These are phyloP conservation scores for Noctilio leporinus DNA, from an alignment of 2,113 vertebrate species.

Conservation along the genomic window DNA sequence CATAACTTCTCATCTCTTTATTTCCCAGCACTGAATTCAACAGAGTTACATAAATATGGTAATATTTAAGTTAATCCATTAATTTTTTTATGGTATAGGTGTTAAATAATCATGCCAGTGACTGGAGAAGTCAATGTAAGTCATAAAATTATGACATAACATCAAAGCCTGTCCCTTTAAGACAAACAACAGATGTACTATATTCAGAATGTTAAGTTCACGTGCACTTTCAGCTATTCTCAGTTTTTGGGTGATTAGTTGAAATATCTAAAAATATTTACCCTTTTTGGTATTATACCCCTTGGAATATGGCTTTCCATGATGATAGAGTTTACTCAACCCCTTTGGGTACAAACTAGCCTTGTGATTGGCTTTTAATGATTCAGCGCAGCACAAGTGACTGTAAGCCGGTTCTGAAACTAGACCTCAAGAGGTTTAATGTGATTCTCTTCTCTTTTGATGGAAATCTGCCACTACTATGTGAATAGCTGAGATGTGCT, in stretches of 20 bases:
- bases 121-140: not conserved
- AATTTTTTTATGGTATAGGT: not conserved
- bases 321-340: not conserved
- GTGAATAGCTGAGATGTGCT: not conserved
- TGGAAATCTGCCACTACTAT: not conserved
- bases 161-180: not conserved
- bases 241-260: not conserved
- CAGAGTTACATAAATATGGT: not conserved
- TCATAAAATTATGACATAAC: not conserved
- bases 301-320: not conserved
- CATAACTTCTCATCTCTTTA: not conserved
- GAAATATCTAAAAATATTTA: not conserved
- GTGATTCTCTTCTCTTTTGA: not conserved
- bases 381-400: not conserved
- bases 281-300: not conserved
- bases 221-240: not conserved
- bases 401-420: not conserved
- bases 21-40: not conserved
- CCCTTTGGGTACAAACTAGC: not conserved
- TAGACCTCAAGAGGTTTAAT: not conserved
- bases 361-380: not conserved
- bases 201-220: not conserved
- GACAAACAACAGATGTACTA: not conserved
- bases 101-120: not conserved
- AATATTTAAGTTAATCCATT: not conserved